Evolutionary conservation across 37 sponge, comb jelly and placozoan species (phyloP), one percentile per base, ranked within the genome.

Genomic region (Dysidea cf. avara): DNA sequence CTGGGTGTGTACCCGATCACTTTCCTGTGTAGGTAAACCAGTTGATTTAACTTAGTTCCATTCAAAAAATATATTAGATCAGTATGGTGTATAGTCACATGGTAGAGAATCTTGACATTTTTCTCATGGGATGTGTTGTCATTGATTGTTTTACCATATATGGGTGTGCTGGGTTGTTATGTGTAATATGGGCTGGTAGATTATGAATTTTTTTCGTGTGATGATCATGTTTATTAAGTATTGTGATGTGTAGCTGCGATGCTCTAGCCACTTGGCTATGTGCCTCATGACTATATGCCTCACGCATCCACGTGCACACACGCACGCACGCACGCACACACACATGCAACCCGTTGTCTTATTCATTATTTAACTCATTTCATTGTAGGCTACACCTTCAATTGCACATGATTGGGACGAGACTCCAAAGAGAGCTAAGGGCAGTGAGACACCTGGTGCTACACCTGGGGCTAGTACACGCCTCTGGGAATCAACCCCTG

Each of bases 371-470:
- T n/a, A n/a, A n/a, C n/a, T 38, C 6, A 32, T 20, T 39, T 9
- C 59, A 25, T 46, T 64, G 0, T 59, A 64, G 58, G n/a, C 77
- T 34, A 81, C 56, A 53, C 95, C 95, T 51, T 71, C 79, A 51
- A 78, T 74, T 28, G 83, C 87, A 54, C 66, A 78, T 12, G n/a
- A n/a, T n/a, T 96, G 97, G 97, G 97, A 88, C 13, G 97, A 96
- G 68, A 96, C 97, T 25, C 97, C 97, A n/a, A 93, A 86, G 20
- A 60, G 76, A 7, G 16, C 40, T 16, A 96, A 92, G 60, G 90
- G 85, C n/a, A 71, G 84, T 36, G 89, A 91, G 61, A 92, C 96
- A 12, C 92, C 96, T 2, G 88, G 81, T 13, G 29, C 57, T 12
- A 78, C 75, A 20, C 60, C 68, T 37, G 88, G 89, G 0, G 89